Evolutionary conservation across 2,888 invertebrate genomes (phyloP).

Genomic region (Drosophila incognita): DNA sequence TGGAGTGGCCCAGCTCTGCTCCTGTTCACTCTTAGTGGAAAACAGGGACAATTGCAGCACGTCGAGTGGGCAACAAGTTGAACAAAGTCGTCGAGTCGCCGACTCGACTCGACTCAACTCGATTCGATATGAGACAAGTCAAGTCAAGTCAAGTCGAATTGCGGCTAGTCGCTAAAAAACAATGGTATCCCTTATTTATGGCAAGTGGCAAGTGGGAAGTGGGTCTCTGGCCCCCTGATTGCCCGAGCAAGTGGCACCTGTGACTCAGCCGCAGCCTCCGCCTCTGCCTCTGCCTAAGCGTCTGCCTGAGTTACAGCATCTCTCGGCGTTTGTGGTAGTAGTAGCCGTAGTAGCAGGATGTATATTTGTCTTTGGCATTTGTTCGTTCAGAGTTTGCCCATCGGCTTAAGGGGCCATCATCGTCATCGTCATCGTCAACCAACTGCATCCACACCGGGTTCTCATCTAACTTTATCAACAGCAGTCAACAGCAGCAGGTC

Average conservation of each 20-base stretch:
- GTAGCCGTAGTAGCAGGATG: not conserved
- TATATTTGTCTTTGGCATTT: conserved; percentile 71
- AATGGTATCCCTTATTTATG: conserved; percentile 34
- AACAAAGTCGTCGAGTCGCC: conserved; percentile 15
- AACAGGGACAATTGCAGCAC: conserved; percentile 74
- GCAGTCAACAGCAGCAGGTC: conserved; percentile 15
- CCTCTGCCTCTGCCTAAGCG: not conserved
- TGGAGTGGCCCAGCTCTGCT: conserved; percentile 37
- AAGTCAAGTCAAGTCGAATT: conserved; percentile 6
- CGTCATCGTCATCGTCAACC: conserved; percentile 12
- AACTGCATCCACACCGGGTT: not conserved
- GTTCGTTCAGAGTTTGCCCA: conserved; percentile 52
- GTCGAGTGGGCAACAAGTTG: conserved; percentile 64
- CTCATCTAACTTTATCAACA: conserved; percentile 6
- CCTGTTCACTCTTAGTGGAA: conserved; percentile 18
- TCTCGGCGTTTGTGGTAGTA: not conserved
- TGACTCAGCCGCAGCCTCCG: not conserved
- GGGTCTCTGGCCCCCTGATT: conserved; percentile 22
- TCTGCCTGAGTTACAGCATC: not conserved
- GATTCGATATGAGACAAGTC: not conserved
- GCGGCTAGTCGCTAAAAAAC: conserved; percentile 52
- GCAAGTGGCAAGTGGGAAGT: conserved; percentile 40
- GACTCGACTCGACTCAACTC: conserved; percentile 28
- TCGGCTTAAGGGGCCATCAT: conserved; percentile 46
- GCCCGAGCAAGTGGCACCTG: conserved; percentile 52